These are phyloP conservation scores for Scrobipalpa costella DNA, from an alignment of 2,888 invertebrate genomes.

Conservation along the genomic window DNA sequence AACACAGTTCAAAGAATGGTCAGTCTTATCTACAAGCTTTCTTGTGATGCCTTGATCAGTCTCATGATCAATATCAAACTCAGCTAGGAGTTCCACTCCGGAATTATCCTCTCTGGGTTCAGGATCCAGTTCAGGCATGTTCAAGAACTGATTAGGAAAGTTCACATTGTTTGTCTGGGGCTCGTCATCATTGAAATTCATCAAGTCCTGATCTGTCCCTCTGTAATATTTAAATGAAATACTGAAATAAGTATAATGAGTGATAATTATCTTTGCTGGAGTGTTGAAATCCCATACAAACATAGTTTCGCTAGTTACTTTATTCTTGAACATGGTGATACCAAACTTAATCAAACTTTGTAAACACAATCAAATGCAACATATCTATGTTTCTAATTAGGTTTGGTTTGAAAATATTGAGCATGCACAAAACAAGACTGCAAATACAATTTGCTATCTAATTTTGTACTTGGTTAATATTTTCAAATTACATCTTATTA, in stretches of 20 bases:
- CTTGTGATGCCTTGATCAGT: slow-evolving; percentile 51
- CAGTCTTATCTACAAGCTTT: slow-evolving; percentile 48
- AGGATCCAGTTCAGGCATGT: slow-evolving; percentile 68
- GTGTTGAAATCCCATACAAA: too few relatives aligned
- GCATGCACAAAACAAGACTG: neutral
- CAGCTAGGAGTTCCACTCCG: slow-evolving; percentile 62
- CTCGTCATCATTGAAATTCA: slow-evolving; percentile 56
- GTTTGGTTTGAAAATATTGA: neutral
- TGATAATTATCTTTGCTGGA: too few relatives aligned
- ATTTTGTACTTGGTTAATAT: too few relatives aligned
- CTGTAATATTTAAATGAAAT: slow-evolving; percentile 54
- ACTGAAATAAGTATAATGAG: too few relatives aligned
- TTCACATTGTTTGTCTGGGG: slow-evolving; percentile 55
- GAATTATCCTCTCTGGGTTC: slow-evolving; percentile 50
- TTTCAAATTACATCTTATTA: too few relatives aligned
- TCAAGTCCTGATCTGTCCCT: slow-evolving; percentile 52
- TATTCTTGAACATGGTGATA: too few relatives aligned
- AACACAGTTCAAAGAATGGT: slow-evolving; percentile 68
- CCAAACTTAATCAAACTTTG: too few relatives aligned
- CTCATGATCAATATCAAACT: slow-evolving; percentile 66
- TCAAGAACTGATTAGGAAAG: slow-evolving; percentile 60
- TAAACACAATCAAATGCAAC: too few relatives aligned
- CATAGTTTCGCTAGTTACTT: too few relatives aligned
- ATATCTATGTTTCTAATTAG: too few relatives aligned
- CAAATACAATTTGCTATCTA: too few relatives aligned